Evolutionary conservation across 2,888 invertebrate species (phyloP).

Genomic region (Druceiella hillmani): DNA sequence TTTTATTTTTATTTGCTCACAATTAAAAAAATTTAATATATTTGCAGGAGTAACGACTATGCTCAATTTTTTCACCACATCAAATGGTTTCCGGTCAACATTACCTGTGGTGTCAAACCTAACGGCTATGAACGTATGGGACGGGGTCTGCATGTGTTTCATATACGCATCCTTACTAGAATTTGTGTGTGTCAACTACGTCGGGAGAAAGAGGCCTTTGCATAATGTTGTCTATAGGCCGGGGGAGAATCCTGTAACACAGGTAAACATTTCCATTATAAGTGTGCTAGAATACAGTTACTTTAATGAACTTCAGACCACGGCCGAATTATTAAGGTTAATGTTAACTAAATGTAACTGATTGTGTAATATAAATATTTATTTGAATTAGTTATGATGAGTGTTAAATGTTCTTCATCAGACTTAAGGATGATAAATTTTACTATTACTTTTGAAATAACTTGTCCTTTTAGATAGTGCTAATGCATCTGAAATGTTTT

Average conservation of each 20-base stretch:
- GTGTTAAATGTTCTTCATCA: too few relatives aligned
- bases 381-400: too few relatives aligned
- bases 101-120: constrained; percentile 90
- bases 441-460: too few relatives aligned
- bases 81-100: constrained; percentile 86
- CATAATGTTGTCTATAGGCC: constrained; percentile 87
- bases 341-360: too few relatives aligned
- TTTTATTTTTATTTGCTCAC: constrained; percentile 10
- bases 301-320: background rate
- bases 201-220: constrained; percentile 82
- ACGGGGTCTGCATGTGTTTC: constrained; percentile 95
- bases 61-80: constrained; percentile 97
- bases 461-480: too few relatives aligned
- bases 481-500: too few relatives aligned
- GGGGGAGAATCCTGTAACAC: constrained; percentile 86
- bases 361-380: too few relatives aligned
- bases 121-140: constrained; percentile 96
- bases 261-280: constrained; percentile 63
- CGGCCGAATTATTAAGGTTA: background rate
- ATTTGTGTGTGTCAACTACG: constrained; percentile 94
- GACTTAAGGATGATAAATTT: too few relatives aligned
- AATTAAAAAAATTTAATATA: constrained; percentile 24
- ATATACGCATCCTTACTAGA: constrained; percentile 92
- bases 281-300: background rate
- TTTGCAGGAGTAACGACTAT: constrained; percentile 88